phyloP scores from a whole-genome alignment of 1,140 invertebrate species.

The Aphelinus atriplicis region DNA sequence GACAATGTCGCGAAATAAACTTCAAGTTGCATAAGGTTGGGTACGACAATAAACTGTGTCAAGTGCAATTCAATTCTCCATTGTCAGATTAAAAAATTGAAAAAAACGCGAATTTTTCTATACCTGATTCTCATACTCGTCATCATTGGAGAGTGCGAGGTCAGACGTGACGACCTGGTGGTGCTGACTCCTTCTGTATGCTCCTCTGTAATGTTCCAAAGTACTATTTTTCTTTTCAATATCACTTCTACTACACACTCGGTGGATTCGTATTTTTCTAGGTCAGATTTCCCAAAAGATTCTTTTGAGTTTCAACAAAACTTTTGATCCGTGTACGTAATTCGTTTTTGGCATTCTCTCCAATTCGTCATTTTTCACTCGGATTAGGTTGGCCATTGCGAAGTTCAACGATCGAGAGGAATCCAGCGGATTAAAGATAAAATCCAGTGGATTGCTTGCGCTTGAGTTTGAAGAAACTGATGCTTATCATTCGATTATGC shows the following conservation, averaged over 20 bases:
- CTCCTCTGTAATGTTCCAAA: constrained; percentile 35
- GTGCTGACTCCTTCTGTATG: constrained; percentile 59
- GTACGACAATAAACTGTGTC: neutral
- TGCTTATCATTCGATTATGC: too few relatives aligned
- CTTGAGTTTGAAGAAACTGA: too few relatives aligned
- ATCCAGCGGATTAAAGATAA: too few relatives aligned
- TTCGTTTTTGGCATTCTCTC: too few relatives aligned
- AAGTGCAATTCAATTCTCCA: too few relatives aligned
- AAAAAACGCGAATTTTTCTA: constrained; percentile 36
- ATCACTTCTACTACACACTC: neutral
- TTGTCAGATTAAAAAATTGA: neutral
- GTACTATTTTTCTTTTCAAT: constrained; percentile 19
- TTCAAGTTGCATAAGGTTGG: neutral
- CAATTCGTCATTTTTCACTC: too few relatives aligned
- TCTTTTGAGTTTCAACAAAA: neutral
- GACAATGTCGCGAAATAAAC: neutral
- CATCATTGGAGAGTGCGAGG: constrained; percentile 67
- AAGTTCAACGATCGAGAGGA: too few relatives aligned
- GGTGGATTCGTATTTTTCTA: neutral
- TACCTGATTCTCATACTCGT: constrained; percentile 67
- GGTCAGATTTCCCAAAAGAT: neutral
- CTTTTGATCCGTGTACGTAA: neutral
- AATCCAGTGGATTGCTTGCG: too few relatives aligned
- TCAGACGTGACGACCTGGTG: constrained; percentile 64
- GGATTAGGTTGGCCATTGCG: too few relatives aligned